Evolutionary conservation across 2,888 invertebrate species (phyloP).

Genomic region (Platerodrilus igneus): DNA sequence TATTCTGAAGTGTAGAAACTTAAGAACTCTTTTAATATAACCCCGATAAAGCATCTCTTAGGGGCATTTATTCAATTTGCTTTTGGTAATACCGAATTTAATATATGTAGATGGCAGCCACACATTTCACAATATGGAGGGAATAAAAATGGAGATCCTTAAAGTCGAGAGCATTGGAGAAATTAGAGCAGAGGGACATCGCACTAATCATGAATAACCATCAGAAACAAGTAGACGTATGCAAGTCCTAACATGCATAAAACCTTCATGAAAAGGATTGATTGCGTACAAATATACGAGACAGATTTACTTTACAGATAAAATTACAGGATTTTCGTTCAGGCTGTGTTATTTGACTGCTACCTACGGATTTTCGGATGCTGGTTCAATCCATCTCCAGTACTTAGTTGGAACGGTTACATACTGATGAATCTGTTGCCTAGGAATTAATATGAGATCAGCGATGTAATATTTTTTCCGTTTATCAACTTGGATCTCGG

Average conservation of each 20-base stretch:
- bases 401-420: constrained; percentile 8
- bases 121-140: constrained; percentile 7
- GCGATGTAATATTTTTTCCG: constrained; percentile 6
- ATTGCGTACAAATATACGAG: constrained; percentile 6
- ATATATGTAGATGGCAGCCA: constrained; percentile 6
- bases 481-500: constrained; percentile 7
- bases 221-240: constrained; percentile 7
- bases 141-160: constrained; percentile 6
- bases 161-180: constrained; percentile 4
- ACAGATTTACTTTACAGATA: constrained; percentile 5
- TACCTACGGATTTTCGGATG: constrained; percentile 7
- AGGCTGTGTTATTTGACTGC: constrained; percentile 5
- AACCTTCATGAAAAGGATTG: constrained; percentile 4
- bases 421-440: constrained; percentile 1
- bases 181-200: constrained; percentile 4
- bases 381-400: constrained; percentile 6
- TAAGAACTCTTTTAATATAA: constrained; percentile 3
- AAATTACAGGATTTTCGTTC: constrained; percentile 1
- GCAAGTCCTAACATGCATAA: constrained; percentile 2
- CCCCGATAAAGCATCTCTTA: background rate
- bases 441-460: constrained; percentile 7
- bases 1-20: constrained; percentile 6
- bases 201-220: constrained; percentile 2
- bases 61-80: constrained; percentile 4
- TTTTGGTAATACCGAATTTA: constrained; percentile 4